Conservation (phyloP, 2,113 vertebrate genomes). For the Pipa parva region DNA sequence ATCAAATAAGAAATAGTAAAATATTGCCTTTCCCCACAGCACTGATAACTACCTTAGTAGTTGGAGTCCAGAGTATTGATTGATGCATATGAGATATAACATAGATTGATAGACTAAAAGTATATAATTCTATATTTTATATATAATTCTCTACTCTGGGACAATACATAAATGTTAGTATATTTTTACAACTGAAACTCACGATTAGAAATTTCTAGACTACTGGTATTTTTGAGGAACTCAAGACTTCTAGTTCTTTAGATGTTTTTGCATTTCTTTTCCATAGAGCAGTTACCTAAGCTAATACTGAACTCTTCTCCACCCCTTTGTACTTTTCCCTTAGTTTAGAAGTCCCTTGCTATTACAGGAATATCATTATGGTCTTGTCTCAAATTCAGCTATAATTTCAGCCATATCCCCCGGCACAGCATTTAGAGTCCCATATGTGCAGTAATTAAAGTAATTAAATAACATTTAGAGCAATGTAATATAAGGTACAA, state of each 20-base stretch:
- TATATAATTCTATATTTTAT: too few species aligned
- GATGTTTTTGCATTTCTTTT: too few species aligned
- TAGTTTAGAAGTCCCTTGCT: conserved; percentile 12
- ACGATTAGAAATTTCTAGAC: neutral
- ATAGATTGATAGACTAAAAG: too few species aligned
- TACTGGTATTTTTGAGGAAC: neutral
- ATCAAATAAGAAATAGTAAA: too few species aligned
- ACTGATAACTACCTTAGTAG: too few species aligned
- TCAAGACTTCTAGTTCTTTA: too few species aligned
- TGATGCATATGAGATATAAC: too few species aligned
- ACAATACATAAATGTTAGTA: too few species aligned
- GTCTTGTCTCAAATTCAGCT: conserved; percentile 4
- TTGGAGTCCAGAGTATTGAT: too few species aligned
- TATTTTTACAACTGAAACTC: neutral
- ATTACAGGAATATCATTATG: conserved; percentile 6
- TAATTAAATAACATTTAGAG: conserved; percentile 21
- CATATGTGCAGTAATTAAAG: conserved; percentile 31
- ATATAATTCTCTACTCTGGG: too few species aligned
- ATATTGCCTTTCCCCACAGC: too few species aligned
- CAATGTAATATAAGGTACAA: conserved; percentile 14
- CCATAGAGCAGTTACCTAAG: neutral
- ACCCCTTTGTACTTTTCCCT: conserved; percentile 31
- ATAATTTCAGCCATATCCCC: neutral
- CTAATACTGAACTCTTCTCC: neutral
- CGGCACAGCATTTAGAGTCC: conserved; percentile 1